phyloP scores from a whole-genome alignment of 2,888 invertebrate species.

The Gari tellinella region DNA sequence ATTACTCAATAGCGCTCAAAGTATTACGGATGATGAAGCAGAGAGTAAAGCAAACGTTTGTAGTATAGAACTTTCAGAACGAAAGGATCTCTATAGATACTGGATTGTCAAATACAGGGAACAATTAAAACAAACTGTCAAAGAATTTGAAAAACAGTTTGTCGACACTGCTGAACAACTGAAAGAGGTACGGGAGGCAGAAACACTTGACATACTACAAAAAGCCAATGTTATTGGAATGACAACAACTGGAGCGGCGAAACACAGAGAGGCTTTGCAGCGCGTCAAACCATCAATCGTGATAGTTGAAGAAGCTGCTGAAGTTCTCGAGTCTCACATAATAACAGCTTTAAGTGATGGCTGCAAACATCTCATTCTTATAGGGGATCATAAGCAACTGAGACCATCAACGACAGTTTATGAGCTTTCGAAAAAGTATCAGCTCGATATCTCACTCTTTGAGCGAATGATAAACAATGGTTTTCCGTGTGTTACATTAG shows the following conservation, averaged over 20 bases:
- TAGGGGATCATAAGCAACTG: slow-evolving; percentile 93
- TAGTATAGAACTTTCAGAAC: slow-evolving; percentile 42
- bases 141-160: slow-evolving; percentile 54
- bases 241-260: slow-evolving; percentile 83
- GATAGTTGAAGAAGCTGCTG: slow-evolving; percentile 94
- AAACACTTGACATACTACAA: slow-evolving; percentile 71
- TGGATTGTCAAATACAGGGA: slow-evolving; percentile 78
- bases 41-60: background rate
- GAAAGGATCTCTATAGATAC: slow-evolving; percentile 84
- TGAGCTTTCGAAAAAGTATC: slow-evolving; percentile 88
- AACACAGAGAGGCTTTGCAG: slow-evolving; percentile 71
- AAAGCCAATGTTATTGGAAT: slow-evolving; percentile 76
- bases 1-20: slow-evolving; percentile 32
- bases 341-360: slow-evolving; percentile 89
- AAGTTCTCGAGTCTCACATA: slow-evolving; percentile 93
- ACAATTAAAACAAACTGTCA: slow-evolving; percentile 46
- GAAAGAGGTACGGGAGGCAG: slow-evolving; percentile 61
- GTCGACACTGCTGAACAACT: slow-evolving; percentile 42
- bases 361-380: slow-evolving; percentile 92
- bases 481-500: slow-evolving; percentile 85
- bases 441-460: slow-evolving; percentile 92
- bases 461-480: slow-evolving; percentile 91
- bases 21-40: slow-evolving; percentile 61
- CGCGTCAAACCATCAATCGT: slow-evolving; percentile 83
- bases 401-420: slow-evolving; percentile 90